A percentile compares a stretch with the other conserved stretches of the same genome.
Conservation (phyloP, 2,797 vertebrate genomes). For the Spizella passerina region DNA sequence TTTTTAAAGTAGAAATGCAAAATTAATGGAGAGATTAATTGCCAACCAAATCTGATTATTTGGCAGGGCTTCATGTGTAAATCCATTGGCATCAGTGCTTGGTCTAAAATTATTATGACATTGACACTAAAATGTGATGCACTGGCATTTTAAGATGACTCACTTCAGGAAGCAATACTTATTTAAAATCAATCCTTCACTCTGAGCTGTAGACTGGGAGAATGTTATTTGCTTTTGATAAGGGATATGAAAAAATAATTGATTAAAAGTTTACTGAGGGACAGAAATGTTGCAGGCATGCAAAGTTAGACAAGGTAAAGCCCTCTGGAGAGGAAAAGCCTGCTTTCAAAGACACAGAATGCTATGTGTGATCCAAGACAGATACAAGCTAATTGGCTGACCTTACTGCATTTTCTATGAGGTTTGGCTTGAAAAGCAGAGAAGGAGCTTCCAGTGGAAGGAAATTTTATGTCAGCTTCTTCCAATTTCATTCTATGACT, state of each 20-base stretch:
- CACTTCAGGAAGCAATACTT: neutral
- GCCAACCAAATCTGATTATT: neutral
- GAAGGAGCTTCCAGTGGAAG: neutral
- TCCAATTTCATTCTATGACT: neutral
- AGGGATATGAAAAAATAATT: neutral
- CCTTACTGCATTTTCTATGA: neutral
- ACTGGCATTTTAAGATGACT: conserved; percentile 20
- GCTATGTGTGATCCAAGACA: neutral
- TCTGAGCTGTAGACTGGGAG: neutral
- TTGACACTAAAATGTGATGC: neutral
- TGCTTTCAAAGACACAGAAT: neutral
- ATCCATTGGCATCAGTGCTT: neutral
- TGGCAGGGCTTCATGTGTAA: neutral
- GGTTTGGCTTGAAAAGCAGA: neutral
- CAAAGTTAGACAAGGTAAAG: neutral
- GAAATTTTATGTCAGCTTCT: neutral
- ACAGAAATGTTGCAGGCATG: neutral
- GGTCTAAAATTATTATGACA: neutral
- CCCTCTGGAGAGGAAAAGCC: neutral
- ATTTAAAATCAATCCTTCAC: neutral
- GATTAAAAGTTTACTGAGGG: neutral
- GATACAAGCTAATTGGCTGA: neutral
- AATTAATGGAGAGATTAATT: neutral
- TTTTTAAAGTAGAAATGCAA: neutral
- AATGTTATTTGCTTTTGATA: neutral